Conservation (phyloP, 2,797 vertebrate species). For the Sebastes steindachneri region DNA sequence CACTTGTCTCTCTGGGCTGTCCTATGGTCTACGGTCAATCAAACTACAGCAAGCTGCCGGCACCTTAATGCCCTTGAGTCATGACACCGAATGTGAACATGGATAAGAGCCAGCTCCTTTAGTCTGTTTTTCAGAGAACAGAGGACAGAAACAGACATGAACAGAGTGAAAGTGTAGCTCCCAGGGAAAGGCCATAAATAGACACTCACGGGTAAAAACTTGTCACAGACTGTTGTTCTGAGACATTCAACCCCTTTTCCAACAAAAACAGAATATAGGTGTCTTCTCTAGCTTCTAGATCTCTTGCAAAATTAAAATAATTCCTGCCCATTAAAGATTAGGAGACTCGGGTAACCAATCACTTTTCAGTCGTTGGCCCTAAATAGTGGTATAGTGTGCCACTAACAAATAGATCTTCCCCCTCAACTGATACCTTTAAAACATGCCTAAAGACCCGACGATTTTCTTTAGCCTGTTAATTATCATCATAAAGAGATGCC, state of each 20-base stretch:
- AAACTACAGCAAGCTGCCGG: slow-evolving; percentile 46
- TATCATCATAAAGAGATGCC: too few species aligned
- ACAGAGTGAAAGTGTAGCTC: slow-evolving; percentile 52
- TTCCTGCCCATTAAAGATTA: background rate
- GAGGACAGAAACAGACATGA: slow-evolving; percentile 48
- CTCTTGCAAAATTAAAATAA: background rate
- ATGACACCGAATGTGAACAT: slow-evolving; percentile 57
- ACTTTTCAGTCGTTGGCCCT: too few species aligned
- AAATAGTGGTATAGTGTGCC: too few species aligned
- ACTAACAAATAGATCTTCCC: too few species aligned
- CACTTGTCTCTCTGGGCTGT: slow-evolving; percentile 32
- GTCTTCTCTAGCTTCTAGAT: background rate
- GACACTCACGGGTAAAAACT: slow-evolving; percentile 43
- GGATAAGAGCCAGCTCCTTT: slow-evolving; percentile 56
- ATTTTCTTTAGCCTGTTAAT: too few species aligned
- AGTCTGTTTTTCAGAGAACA: slow-evolving; percentile 51
- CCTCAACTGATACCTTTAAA: too few species aligned
- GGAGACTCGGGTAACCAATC: background rate
- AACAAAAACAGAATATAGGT: background rate
- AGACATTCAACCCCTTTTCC: slow-evolving; percentile 23
- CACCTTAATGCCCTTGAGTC: slow-evolving; percentile 66
- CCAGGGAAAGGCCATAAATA: slow-evolving; percentile 57
- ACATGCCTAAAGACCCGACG: too few species aligned
- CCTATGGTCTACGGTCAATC: slow-evolving; percentile 48
- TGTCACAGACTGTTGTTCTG: slow-evolving; percentile 37